Evolutionary conservation across 2,113 vertebrate species (phyloP).

Genomic region (Neofelis nebulosa): DNA sequence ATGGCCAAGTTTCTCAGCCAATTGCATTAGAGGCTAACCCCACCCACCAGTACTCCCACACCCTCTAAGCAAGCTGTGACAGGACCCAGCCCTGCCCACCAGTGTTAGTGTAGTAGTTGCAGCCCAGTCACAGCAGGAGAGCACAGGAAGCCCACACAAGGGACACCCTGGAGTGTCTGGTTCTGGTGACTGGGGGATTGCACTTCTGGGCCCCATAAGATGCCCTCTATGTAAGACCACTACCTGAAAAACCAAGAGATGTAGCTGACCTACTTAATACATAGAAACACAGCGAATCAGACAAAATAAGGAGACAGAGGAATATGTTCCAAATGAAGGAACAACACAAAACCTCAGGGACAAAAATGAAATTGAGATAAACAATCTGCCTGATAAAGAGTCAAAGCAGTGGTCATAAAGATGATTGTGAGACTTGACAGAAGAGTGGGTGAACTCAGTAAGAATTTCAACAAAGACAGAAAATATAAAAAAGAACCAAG

Average conservation of each 20-base stretch:
- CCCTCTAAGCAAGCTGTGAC: neutral
- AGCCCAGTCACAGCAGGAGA: neutral
- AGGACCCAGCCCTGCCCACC: neutral
- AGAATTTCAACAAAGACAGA: neutral
- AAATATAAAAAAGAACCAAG: neutral
- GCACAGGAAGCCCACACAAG: neutral
- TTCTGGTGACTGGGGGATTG: neutral
- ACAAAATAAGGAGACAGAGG: neutral
- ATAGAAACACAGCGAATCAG: neutral
- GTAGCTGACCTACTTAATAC: neutral
- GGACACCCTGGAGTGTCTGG: neutral
- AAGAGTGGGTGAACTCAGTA: neutral
- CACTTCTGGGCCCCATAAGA: neutral
- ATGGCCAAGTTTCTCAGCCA: neutral
- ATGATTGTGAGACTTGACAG: neutral
- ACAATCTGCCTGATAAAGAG: neutral
- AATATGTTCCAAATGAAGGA: neutral
- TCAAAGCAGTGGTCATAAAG: neutral
- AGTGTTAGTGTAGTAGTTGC: neutral
- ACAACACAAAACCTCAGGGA: neutral
- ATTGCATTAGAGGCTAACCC: neutral
- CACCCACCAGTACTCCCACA: neutral
- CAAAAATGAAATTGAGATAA: neutral
- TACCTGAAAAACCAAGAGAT: neutral
- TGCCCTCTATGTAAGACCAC: neutral